Evolutionary conservation across 2,797 vertebrate genomes (phyloP).

Genomic region (Phataginus tetradactyla): DNA sequence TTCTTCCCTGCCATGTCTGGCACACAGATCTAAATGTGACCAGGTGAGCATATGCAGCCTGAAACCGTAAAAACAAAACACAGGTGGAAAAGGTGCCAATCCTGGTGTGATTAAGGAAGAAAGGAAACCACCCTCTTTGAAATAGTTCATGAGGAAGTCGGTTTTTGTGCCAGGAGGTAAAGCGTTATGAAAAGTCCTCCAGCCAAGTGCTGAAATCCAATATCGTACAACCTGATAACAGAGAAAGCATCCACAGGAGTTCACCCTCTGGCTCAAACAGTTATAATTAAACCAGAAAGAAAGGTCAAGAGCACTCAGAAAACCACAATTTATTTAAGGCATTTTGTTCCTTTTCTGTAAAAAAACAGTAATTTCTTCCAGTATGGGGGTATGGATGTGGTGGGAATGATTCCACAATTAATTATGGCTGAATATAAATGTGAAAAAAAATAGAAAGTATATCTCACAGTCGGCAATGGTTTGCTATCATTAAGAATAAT

Average conservation of each 20-base stretch:
- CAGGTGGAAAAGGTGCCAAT: background rate
- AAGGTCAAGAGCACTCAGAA: background rate
- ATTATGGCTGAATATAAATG: background rate
- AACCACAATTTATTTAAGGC: background rate
- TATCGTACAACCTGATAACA: no score
- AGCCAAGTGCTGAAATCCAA: background rate
- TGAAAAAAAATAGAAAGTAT: background rate
- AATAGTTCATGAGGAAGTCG: background rate
- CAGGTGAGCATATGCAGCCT: background rate
- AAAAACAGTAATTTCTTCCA: background rate
- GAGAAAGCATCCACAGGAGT: accelerated
- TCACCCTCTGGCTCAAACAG: background rate
- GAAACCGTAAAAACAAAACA: background rate
- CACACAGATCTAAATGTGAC: background rate
- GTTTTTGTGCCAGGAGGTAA: background rate
- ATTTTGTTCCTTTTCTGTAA: background rate
- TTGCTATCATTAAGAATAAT: background rate
- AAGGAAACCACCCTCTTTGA: background rate
- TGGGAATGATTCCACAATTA: background rate
- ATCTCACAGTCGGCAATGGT: background rate
- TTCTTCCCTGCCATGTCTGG: background rate
- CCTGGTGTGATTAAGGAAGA: background rate
- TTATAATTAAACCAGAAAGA: background rate
- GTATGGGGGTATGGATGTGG: accelerated
- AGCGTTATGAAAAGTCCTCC: background rate